Percentiles rank a stretch among this genome's conserved stretches.
Evolutionary conservation across 2,888 invertebrate species (phyloP).

Genomic region (Dolomedes plantarius): DNA sequence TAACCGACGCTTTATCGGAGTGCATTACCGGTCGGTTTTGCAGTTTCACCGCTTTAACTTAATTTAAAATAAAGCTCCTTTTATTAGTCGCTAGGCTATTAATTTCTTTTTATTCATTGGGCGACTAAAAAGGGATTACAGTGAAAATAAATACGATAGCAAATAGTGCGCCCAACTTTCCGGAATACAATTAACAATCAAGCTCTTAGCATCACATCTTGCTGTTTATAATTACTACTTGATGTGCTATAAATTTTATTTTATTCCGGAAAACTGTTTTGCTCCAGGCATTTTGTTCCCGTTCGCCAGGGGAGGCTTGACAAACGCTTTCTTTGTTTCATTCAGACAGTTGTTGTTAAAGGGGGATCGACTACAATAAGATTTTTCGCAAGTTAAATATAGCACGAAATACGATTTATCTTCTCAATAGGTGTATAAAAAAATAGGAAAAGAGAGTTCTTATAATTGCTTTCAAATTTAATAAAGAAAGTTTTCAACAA

Average conservation of each 20-base stretch:
- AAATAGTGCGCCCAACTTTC: slow-evolving; percentile 53
- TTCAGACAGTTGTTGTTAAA: not conserved
- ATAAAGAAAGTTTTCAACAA: slow-evolving; percentile 1
- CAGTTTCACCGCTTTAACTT: slow-evolving; percentile 56
- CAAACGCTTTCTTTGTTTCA: slow-evolving; percentile 39
- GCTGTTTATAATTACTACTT: slow-evolving; percentile 63
- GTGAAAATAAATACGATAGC: slow-evolving; percentile 55
- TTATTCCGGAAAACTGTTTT: slow-evolving; percentile 37
- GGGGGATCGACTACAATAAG: slow-evolving; percentile 25
- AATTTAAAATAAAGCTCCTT: slow-evolving; percentile 69
- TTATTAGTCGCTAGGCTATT: slow-evolving; percentile 56
- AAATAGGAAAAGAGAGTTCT: not conserved
- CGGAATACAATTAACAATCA: slow-evolving; percentile 62
- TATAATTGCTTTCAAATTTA: slow-evolving; percentile 8
- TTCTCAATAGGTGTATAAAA: slow-evolving; percentile 16
- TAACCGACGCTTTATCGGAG: slow-evolving; percentile 56
- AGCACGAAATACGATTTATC: slow-evolving; percentile 20
- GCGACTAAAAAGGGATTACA: slow-evolving; percentile 62
- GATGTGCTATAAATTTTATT: slow-evolving; percentile 55
- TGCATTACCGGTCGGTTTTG: slow-evolving; percentile 53
- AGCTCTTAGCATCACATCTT: slow-evolving; percentile 46
- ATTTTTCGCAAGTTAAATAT: slow-evolving; percentile 45
- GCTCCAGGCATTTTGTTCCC: slow-evolving; percentile 45
- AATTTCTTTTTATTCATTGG: slow-evolving; percentile 64
- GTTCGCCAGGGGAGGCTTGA: slow-evolving; percentile 13